These are phyloP conservation scores for Papilio polytes DNA, from an alignment of 1,140 invertebrate genomes.

Conservation along the genomic window DNA sequence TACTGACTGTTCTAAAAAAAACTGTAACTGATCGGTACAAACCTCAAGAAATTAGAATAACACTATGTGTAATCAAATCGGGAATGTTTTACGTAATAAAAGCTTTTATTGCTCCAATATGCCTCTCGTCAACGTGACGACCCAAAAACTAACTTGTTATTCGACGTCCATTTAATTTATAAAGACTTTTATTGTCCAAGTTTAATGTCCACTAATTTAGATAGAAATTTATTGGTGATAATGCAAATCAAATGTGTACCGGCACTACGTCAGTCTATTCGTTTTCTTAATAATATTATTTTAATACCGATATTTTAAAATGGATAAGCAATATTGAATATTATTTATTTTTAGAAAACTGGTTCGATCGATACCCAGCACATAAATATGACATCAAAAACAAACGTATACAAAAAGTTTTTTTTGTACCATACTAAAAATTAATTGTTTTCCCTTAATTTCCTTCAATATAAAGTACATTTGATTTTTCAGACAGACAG, in stretches of 20 bases:
- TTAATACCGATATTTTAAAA: neutral
- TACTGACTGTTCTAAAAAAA: neutral
- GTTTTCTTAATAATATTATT: neutral
- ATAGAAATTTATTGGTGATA: slow-evolving; percentile 50
- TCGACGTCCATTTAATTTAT: slow-evolving; percentile 72
- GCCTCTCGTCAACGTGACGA: slow-evolving; percentile 64
- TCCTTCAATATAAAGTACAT: too few species aligned
- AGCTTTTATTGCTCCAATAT: slow-evolving; percentile 72
- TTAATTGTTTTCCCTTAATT: too few species aligned
- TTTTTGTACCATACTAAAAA: too few species aligned
- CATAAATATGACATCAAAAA: too few species aligned
- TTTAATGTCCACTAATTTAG: slow-evolving; percentile 69
- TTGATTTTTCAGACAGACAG: too few species aligned
- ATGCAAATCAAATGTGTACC: slow-evolving; percentile 42
- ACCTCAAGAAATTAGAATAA: slow-evolving; percentile 36
- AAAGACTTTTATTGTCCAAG: slow-evolving; percentile 70
- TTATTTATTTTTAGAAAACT: neutral
- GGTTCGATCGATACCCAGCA: too few species aligned
- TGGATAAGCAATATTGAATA: neutral
- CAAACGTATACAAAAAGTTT: too few species aligned
- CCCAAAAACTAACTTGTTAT: slow-evolving; percentile 70
- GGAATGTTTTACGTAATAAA: slow-evolving; percentile 70
- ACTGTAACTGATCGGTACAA: slow-evolving; percentile 25
- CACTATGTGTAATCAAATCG: slow-evolving; percentile 51
- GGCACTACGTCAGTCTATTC: neutral